A percentile compares a stretch with the other conserved stretches of the same genome.
These are phyloP conservation scores for Bombyx mori DNA, from an alignment of 1,140 invertebrate species.

Conservation along the genomic window ASM3026992v2 NC_085111.1:4572501-4573000, in stretches of 20 bases:
- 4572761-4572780: conserved; percentile 73
- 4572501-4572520: conserved; percentile 69
- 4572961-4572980: no score
- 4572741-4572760: conserved; percentile 74
- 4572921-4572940: no score
- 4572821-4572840: not conserved
- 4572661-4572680: conserved; percentile 36
- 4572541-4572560: conserved; percentile 39
- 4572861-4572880: no score
- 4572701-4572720: conserved; percentile 67
- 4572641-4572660: conserved; percentile 53
- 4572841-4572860: not conserved
- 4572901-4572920: no score
- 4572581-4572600: conserved; percentile 66
- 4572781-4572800: conserved; percentile 73
- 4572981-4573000: no score
- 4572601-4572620: conserved; percentile 62
- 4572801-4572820: conserved; percentile 36
- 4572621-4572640: conserved; percentile 42
- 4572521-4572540: conserved; percentile 67
- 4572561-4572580: conserved; percentile 70
- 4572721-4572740: conserved; percentile 70
- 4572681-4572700: conserved; percentile 58
- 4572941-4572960: no score
- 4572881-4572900: no score